Evolutionary conservation across 2,888 invertebrate genomes (phyloP), one percentile per base, ranked within the genome.

Genomic region (Nemapogon koenigi): DNA sequence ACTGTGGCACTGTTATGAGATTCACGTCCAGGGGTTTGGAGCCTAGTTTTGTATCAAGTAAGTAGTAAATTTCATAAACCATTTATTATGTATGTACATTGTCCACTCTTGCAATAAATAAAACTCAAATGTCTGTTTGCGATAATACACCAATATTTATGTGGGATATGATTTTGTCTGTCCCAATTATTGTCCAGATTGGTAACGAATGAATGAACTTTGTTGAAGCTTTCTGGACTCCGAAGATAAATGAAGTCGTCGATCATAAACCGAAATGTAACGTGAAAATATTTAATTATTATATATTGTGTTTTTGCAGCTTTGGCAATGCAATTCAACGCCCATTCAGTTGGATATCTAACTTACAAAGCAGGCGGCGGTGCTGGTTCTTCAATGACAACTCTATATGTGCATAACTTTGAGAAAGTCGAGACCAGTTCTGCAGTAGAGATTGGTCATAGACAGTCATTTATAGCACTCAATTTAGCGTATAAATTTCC

Each of bases 321-420:
- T 4, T 65, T 95, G 52, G 94, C 90, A 2, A 85, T 90, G 55
- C 94, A 95, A 62, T 70, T 97, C 43, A 93, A 94, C 53, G 89
- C 89, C 40, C 88, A 93, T 55, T 90, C 94, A 0, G 87, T 94
- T 38, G 96, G 96, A 4, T 92, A 94, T 51, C 66, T 97, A 25
- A 91, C 92, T 0, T 94, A 92, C 58, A 88, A 91, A 53, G 83
- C 83, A 0, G 89, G 83, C 1, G 85, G 85, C 0, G 68, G 68
- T 33, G 61, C 50, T 50, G 87, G 66, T 2, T 88, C 90, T 1
- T 86, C 91, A 1, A 87, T 97, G 84, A 88, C 89, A 1, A 90
- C 94, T 0, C 86, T 88, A 25, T 75, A 96, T 37, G 88, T 92
- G 27, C 84, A 91, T 46, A 90, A 91, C 55, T 88, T 88, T 1